Conservation (phyloP, 1,140 invertebrate genomes). For the Ruditapes philippinarum region DNA sequence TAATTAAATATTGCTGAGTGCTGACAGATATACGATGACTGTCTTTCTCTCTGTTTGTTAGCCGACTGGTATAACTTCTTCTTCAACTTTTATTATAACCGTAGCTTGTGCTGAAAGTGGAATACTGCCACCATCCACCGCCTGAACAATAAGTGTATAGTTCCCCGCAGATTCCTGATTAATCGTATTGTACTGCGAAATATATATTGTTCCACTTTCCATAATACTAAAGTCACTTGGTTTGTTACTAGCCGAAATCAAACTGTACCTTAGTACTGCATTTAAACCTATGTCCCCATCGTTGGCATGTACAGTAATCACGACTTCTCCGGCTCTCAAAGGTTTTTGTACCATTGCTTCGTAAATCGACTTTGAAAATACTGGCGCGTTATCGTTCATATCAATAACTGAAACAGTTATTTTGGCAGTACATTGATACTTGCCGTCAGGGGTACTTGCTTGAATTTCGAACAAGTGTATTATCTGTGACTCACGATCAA, state of each 20-base stretch:
- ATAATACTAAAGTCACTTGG: neutral
- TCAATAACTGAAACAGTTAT: conserved; percentile 88
- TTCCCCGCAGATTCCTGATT: conserved; percentile 89
- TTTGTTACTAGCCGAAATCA: conserved; percentile 86
- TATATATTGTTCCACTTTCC: neutral
- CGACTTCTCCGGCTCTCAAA: conserved; percentile 91
- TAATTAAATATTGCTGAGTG: no score
- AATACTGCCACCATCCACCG: conserved; percentile 74
- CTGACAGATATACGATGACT: no score
- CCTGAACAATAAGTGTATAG: conserved; percentile 84
- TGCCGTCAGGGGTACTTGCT: conserved; percentile 91
- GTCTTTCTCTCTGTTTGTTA: no score
- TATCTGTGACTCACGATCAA: conserved; percentile 96
- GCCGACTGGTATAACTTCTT: neutral
- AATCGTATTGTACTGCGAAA: conserved; percentile 84
- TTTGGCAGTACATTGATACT: conserved; percentile 94
- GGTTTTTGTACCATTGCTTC: conserved; percentile 78
- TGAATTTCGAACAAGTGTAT: conserved; percentile 90
- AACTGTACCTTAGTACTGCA: conserved; percentile 96
- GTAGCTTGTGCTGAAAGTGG: neutral
- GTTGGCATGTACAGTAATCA: conserved; percentile 86
- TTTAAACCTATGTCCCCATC: conserved; percentile 90
- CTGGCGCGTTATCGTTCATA: conserved; percentile 87
- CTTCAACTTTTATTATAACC: neutral
- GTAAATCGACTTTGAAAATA: conserved; percentile 81